Conservation (phyloP, 2,888 invertebrate genomes). For the Plebejus argus region DNA sequence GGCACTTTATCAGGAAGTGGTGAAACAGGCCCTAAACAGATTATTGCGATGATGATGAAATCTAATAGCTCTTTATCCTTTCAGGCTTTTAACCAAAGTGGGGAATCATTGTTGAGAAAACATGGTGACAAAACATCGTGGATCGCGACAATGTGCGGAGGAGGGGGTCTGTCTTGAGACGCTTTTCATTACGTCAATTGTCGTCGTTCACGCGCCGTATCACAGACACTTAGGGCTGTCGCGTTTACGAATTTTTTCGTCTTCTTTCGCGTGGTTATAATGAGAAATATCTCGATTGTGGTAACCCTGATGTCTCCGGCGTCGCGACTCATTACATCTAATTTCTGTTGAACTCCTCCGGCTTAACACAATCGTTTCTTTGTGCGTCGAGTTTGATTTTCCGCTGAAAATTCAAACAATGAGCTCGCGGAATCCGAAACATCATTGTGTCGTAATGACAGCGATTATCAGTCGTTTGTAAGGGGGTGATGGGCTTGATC, state of each 20-base stretch:
- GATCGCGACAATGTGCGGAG: not conserved
- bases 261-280: not conserved
- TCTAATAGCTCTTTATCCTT: not conserved
- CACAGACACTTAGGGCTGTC: slow-evolving; percentile 30
- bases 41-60: not conserved
- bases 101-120: not conserved
- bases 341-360: slow-evolving; percentile 1
- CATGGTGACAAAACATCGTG: not conserved
- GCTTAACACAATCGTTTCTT: not conserved
- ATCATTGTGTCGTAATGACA: not conserved
- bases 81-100: not conserved
- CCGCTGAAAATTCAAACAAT: slow-evolving; percentile 1
- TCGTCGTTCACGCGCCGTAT: slow-evolving; percentile 48
- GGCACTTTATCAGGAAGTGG: too few species aligned
- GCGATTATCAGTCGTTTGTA: not conserved
- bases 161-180: slow-evolving; percentile 40
- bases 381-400: not conserved
- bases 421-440: not conserved
- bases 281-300: not conserved
- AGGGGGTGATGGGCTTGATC: not conserved
- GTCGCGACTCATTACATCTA: slow-evolving; percentile 9
- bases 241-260: not conserved
- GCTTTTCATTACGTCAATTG: slow-evolving; percentile 69
- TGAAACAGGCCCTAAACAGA: too few species aligned
- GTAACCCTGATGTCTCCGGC: not conserved